Conservation (phyloP, 2,888 invertebrate genomes). For the Drosophila demipolita region DNA sequence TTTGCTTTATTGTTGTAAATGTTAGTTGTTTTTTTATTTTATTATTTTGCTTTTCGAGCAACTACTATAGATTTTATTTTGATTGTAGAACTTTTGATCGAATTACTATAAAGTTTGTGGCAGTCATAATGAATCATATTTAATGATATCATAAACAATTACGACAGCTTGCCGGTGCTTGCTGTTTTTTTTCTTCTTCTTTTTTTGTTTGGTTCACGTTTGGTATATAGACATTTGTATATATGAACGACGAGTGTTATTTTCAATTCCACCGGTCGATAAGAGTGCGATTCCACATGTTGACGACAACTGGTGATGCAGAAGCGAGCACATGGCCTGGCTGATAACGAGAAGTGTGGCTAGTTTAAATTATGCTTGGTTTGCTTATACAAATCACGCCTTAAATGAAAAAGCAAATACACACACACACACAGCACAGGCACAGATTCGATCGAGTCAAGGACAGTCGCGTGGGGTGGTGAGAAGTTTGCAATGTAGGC, state of each 20-base stretch:
- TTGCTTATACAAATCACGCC: constrained; percentile 12
- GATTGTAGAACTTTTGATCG: constrained; percentile 11
- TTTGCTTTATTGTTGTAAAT: no score
- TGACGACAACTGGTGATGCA: background rate
- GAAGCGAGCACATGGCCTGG: background rate
- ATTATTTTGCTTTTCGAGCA: background rate
- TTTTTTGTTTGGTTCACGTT: constrained; percentile 1
- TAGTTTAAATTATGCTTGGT: background rate
- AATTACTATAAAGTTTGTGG: constrained; percentile 28
- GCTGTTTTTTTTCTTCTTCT: background rate
- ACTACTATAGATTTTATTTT: background rate
- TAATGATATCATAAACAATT: constrained; percentile 73
- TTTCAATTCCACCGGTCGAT: constrained; percentile 17
- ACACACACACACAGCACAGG: background rate
- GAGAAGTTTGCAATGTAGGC: background rate
- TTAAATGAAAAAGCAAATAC: background rate
- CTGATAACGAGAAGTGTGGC: constrained; percentile 16
- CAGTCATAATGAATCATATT: constrained; percentile 52
- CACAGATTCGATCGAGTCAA: constrained; percentile 7
- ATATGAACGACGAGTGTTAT: background rate
- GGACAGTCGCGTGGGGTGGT: constrained; percentile 1
- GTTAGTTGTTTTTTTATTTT: no score
- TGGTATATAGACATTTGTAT: background rate
- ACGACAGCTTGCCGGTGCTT: constrained; percentile 31
- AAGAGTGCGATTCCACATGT: constrained; percentile 15